Percentiles rank a stretch among this genome's conserved stretches.
These are phyloP conservation scores for Malurus alboscapulatus DNA, from an alignment of 2,113 vertebrate species.

Conservation along the genomic window DNA sequence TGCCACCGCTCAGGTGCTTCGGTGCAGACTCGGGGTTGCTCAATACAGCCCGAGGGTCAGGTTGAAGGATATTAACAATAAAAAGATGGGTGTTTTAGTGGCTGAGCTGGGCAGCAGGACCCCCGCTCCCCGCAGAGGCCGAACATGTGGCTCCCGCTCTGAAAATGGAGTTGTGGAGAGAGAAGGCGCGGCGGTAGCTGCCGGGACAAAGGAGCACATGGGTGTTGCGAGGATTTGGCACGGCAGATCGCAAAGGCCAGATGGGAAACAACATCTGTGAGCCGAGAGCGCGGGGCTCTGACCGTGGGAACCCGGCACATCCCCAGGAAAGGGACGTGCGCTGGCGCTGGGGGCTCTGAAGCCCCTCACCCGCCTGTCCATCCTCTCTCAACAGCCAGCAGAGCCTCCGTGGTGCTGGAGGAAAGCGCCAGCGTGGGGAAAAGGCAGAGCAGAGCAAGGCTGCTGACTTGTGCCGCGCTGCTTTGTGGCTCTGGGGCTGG, in stretches of 20 bases:
- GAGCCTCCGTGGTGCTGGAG: not conserved
- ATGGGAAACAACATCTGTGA: not conserved
- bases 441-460: not conserved
- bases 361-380: not conserved
- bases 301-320: not conserved
- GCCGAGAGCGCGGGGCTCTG: not conserved
- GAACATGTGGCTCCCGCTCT: not conserved
- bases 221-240: not conserved
- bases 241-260: not conserved
- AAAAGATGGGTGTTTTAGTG: not conserved
- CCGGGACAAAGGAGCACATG: constrained; percentile 31
- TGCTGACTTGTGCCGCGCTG: not conserved
- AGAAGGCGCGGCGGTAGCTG: not conserved
- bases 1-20: not conserved
- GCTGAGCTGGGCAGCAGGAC: not conserved
- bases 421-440: not conserved
- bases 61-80: fast-evolving
- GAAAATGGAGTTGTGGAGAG: constrained; percentile 24
- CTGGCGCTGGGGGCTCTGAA: not conserved
- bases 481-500: not conserved
- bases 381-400: fast-evolving
- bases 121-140: not conserved
- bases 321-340: fast-evolving
- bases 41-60: not conserved
- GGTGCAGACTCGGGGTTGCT: fast-evolving